Percentiles rank a stretch among this genome's conserved stretches.
Conservation (phyloP, 2,113 vertebrate genomes). For the Gallinago undulata region DNA sequence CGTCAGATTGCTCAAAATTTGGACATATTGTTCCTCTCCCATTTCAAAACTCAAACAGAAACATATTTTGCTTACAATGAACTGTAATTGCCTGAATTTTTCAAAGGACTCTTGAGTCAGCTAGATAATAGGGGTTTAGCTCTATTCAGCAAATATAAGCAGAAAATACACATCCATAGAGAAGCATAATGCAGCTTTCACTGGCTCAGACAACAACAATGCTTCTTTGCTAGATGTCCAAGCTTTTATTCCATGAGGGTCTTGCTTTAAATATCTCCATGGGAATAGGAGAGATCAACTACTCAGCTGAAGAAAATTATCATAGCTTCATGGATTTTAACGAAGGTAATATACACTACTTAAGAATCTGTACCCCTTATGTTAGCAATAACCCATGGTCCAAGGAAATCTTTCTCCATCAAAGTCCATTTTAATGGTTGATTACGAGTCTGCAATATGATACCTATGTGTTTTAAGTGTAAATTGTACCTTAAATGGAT, state of each 20-base stretch:
- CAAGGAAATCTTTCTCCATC: background rate
- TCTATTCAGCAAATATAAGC: background rate
- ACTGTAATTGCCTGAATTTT: background rate
- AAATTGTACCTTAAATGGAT: background rate
- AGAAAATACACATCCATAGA: background rate
- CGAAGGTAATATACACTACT: background rate
- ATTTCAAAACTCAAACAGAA: constrained; percentile 1
- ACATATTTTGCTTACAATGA: background rate
- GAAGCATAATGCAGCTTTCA: background rate
- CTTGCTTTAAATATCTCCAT: background rate
- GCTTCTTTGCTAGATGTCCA: background rate
- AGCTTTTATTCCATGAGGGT: background rate
- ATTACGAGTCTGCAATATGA: background rate
- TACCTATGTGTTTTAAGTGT: background rate
- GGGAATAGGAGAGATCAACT: background rate
- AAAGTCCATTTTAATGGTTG: background rate
- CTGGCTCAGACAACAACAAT: background rate
- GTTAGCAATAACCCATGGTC: background rate
- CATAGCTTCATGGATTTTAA: background rate
- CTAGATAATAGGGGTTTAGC: background rate
- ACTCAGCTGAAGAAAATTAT: background rate
- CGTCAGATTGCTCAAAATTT: background rate
- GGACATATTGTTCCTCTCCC: background rate
- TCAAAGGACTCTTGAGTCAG: constrained; percentile 12
- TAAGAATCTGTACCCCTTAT: background rate